Evolutionary conservation across 2,113 vertebrate species (phyloP).

Genomic region (Atherinomorus stipes): DNA sequence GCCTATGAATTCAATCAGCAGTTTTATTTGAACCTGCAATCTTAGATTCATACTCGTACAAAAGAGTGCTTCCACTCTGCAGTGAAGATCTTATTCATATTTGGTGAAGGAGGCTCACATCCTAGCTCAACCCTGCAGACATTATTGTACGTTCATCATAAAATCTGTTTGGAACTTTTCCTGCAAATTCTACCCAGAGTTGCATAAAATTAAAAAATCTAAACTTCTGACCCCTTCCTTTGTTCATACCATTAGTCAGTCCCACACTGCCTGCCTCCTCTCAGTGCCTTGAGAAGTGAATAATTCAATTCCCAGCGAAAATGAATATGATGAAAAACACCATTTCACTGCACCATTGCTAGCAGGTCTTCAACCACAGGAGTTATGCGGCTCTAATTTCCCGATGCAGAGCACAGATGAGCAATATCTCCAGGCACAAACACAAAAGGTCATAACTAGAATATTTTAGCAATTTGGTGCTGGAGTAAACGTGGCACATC

Average conservation of each 20-base stretch:
- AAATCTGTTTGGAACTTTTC: neutral
- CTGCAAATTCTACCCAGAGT: neutral
- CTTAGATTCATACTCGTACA: neutral
- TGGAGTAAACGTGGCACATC: neutral
- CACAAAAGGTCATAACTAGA: neutral
- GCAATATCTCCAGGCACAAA: neutral
- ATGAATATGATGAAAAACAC: neutral
- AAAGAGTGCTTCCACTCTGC: neutral
- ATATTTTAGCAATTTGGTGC: neutral
- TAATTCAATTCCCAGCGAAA: neutral
- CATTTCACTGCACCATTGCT: neutral
- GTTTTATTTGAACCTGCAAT: neutral
- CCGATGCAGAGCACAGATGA: neutral
- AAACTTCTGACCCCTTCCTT: constrained; percentile 6
- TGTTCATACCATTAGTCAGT: neutral
- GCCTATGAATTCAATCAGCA: neutral
- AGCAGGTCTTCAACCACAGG: neutral
- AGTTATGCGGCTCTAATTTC: neutral
- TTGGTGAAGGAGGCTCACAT: neutral
- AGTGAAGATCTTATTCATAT: neutral
- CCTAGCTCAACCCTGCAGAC: neutral
- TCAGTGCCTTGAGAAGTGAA: neutral
- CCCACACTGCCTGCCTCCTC: neutral
- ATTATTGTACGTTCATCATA: constrained; percentile 7
- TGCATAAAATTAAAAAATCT: neutral